Conservation (phyloP, 2,113 vertebrate species). For the Tor tambroides region DNA sequence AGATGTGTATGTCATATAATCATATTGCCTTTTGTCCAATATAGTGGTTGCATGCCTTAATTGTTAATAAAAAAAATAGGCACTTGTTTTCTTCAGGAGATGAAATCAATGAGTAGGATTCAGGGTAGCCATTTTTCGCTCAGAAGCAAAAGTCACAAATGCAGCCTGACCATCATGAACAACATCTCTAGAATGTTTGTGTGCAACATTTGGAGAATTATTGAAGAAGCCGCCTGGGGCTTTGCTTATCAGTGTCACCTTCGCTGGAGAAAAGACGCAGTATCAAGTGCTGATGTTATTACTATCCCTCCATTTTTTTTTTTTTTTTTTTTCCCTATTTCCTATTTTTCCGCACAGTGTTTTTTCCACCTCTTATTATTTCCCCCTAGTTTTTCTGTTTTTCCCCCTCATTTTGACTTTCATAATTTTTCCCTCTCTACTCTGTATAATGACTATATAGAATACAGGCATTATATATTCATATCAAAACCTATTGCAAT, state of each 20-base stretch:
- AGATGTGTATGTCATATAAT: neutral
- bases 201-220: neutral
- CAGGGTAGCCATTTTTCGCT: neutral
- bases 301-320: too few species aligned
- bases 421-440: too few species aligned
- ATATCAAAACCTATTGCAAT: too few species aligned
- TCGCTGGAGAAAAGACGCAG: neutral
- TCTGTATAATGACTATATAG: too few species aligned
- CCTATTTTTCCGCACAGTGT: too few species aligned
- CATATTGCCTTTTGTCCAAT: neutral
- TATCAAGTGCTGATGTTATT: neutral
- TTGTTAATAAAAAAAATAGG: neutral
- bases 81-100: neutral
- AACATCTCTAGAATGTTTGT: neutral
- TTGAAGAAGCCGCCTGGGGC: neutral
- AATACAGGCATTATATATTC: too few species aligned
- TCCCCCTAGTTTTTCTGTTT: too few species aligned
- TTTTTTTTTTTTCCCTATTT: too few species aligned
- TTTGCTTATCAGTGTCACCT: neutral
- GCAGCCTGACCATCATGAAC: neutral
- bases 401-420: neutral
- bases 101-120: neutral
- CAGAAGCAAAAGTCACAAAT: neutral
- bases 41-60: neutral
- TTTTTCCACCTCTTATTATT: too few species aligned